Percentiles rank a stretch among this genome's conserved stretches.
phyloP scores from a whole-genome alignment of 1,140 invertebrate genomes.

The Pemphigus obesinymphae region DNA sequence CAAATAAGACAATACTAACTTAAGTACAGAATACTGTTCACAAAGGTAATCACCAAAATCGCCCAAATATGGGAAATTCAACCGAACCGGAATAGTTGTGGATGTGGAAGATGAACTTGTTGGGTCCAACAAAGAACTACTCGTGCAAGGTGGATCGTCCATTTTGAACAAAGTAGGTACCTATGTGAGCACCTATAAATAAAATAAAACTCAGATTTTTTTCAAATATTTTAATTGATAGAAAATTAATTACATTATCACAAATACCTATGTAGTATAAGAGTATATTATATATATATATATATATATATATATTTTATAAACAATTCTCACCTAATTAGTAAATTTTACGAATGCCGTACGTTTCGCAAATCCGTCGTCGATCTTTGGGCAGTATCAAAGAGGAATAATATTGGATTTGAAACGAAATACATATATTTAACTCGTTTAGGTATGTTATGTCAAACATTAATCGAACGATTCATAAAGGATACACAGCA shows the following conservation, averaged over 20 bases:
- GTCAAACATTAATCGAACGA: too few species aligned
- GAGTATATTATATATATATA: too few species aligned
- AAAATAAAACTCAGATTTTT: not conserved
- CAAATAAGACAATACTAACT: not conserved
- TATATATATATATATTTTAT: too few species aligned
- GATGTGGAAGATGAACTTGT: not conserved
- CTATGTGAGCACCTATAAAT: not conserved
- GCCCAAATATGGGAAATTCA: not conserved
- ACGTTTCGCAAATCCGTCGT: too few species aligned
- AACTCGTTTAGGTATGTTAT: too few species aligned
- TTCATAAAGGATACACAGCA: too few species aligned
- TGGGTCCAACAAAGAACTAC: not conserved
- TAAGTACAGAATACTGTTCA: conserved; percentile 2
- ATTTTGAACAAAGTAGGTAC: not conserved
- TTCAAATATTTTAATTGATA: not conserved
- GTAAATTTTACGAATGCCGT: too few species aligned
- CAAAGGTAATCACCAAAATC: not conserved
- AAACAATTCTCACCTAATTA: too few species aligned
- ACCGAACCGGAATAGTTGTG: not conserved
- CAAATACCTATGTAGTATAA: not conserved
- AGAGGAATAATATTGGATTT: too few species aligned
- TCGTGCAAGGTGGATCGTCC: not conserved
- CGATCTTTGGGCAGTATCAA: too few species aligned
- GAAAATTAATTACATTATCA: not conserved
- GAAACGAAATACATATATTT: too few species aligned